Conservation (phyloP, 2,888 invertebrate genomes). For the Sphaeridia pumilis region DNA sequence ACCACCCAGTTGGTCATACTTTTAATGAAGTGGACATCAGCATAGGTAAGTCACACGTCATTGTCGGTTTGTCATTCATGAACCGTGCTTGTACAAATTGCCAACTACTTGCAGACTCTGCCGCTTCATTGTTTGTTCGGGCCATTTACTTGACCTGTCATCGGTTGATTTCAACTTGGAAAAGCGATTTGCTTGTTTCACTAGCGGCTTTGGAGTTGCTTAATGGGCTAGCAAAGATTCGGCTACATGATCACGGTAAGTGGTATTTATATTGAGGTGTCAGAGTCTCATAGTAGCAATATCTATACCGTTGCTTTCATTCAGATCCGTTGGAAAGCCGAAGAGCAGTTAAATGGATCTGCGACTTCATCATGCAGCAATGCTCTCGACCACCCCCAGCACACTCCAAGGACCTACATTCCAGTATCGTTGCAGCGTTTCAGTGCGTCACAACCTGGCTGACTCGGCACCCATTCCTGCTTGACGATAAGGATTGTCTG, state of each 20-base stretch:
- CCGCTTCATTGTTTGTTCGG: conserved; percentile 76
- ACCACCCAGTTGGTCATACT: conserved; percentile 27
- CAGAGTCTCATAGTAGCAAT: neutral
- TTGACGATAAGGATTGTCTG: conserved; percentile 83
- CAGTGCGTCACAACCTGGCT: conserved; percentile 86
- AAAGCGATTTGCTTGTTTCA: conserved; percentile 84
- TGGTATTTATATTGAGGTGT: neutral
- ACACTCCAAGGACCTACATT: conserved; percentile 87
- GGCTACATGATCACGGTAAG: conserved; percentile 74
- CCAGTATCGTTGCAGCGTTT: conserved; percentile 86
- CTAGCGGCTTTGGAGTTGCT: conserved; percentile 84
- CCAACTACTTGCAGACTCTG: conserved; percentile 52
- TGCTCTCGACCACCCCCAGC: conserved; percentile 87
- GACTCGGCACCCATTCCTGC: conserved; percentile 73
- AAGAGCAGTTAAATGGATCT: conserved; percentile 91
- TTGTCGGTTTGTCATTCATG: neutral
- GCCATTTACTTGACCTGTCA: conserved; percentile 91
- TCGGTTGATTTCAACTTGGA: conserved; percentile 90
- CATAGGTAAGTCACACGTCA: conserved; percentile 25
- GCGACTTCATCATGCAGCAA: conserved; percentile 93
- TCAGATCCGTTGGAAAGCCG: conserved; percentile 77
- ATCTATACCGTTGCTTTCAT: neutral
- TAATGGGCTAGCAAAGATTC: conserved; percentile 78
- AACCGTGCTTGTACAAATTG: neutral
- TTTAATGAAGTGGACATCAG: conserved; percentile 27